Percentiles rank a stretch among this genome's conserved stretches.
Evolutionary conservation across 2,888 invertebrate species (phyloP).

Genomic region (Leptinotarsa tumamoca): DNA sequence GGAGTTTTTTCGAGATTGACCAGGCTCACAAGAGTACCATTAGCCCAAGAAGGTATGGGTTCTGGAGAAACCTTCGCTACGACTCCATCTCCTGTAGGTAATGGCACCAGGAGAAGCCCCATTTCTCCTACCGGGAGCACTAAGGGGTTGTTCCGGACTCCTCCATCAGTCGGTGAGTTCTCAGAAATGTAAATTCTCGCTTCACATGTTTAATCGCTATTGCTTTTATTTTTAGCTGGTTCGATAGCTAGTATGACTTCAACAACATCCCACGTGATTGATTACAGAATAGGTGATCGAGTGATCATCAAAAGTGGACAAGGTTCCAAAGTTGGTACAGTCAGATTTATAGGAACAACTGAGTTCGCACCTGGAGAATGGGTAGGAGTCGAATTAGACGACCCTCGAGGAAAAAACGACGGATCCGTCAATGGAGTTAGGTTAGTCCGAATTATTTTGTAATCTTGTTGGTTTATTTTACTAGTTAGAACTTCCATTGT

Average conservation of each 20-base stretch:
- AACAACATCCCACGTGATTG: conserved; percentile 66
- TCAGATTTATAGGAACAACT: conserved; percentile 87
- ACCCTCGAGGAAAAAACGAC: conserved; percentile 94
- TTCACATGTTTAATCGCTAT: background rate
- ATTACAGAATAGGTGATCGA: conserved; percentile 87
- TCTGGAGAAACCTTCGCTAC: conserved; percentile 61
- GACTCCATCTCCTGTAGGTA: conserved; percentile 55
- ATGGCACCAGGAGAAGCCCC: conserved; percentile 59
- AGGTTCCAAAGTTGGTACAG: conserved; percentile 88
- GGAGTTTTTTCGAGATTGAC: conserved; percentile 95
- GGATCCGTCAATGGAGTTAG: conserved; percentile 93
- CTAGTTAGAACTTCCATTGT: no score
- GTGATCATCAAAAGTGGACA: conserved; percentile 90
- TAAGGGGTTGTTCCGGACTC: conserved; percentile 57
- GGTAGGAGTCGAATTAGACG: conserved; percentile 96
- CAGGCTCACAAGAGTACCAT: conserved; percentile 81
- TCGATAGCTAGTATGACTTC: conserved; percentile 69
- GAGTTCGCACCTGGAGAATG: conserved; percentile 94
- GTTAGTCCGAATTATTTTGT: conserved; percentile 65
- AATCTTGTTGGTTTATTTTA: background rate
- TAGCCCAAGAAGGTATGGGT: conserved; percentile 65
- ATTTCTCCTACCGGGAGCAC: conserved; percentile 62
- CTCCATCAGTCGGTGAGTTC: conserved; percentile 58
- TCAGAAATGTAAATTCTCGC: background rate
- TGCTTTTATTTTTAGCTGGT: conserved; percentile 62